Evolutionary conservation across 64 coral and sea anemone genomes (phyloP), one percentile per base, ranked within the genome.

Genomic region (Montipora foliosa): DNA sequence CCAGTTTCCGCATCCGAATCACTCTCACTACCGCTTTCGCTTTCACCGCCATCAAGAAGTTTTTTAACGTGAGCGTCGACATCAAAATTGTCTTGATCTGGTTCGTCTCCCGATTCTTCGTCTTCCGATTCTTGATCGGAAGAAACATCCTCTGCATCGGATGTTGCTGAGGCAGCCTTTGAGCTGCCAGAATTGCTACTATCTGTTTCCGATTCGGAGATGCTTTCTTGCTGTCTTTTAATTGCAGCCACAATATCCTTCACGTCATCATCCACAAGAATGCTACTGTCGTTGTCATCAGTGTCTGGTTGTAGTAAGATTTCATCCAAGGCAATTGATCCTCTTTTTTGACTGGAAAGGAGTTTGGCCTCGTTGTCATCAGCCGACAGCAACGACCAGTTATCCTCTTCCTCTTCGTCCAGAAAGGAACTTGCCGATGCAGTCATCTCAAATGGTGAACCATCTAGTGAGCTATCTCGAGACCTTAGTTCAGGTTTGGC

Each of bases 81-180:
- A 81, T 93, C 92, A 80, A 93, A 93, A 2, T 51, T 76, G 1
- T 93, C 92, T 24, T 87, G 45, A 1, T 79, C 75, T 52, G 55
- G 14, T 7, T 87, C 82, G 22, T 44, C 59, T 8, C 49, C 45
- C 29, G 59, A 66, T 49, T 86, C 83, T 21, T 93, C 82, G 22
- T 44, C 59, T 8, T 76, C 45, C 29, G 59, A 66, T 49, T 86
- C 83, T 21, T 93, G 55, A 67, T 67, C 58, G 3, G 75, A 77
- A 21, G 77, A 67, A 69, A 47, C 52, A 3, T 60, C 44, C 47
- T 86, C 82, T 15, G 5, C 62, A 13, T 47, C 67, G 7, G 82
- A 86, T 5, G 62, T 47, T 15, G 8, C 82, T 4, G 66, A 86
- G 14, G 49, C 82, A 49, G 47, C 47, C 0, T 13, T 13, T 52